A percentile compares a stretch with the other conserved stretches of the same genome.
Evolutionary conservation across 2,797 vertebrate species (phyloP).

Genomic region (Valencia hispanica): DNA sequence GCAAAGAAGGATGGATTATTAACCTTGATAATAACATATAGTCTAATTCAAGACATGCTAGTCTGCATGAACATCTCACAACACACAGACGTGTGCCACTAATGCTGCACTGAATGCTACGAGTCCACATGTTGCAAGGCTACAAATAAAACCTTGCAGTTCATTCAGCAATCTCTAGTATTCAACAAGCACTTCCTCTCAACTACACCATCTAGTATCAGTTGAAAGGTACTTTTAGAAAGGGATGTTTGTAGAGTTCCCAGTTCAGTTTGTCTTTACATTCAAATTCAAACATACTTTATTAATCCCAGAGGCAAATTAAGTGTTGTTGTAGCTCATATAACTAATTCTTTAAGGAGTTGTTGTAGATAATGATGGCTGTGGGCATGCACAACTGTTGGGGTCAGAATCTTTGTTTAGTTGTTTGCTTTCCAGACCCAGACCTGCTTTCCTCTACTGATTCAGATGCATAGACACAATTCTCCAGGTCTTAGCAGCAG

Average conservation of each 20-base stretch:
- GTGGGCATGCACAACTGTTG: too few relatives aligned
- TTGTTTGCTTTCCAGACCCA: constrained; percentile 8
- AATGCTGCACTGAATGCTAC: background rate
- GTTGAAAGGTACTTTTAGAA: too few relatives aligned
- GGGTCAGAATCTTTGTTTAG: constrained; percentile 28
- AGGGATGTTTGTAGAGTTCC: background rate
- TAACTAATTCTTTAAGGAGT: too few relatives aligned
- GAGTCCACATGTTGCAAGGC: background rate
- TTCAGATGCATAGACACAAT: constrained; percentile 49
- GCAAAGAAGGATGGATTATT: too few relatives aligned
- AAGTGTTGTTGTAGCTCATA: too few relatives aligned
- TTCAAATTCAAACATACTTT: too few relatives aligned
- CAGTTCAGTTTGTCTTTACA: background rate
- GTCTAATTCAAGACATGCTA: background rate
- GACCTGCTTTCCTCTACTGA: constrained; percentile 52
- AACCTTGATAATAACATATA: background rate
- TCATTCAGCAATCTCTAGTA: background rate
- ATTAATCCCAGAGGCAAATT: too few relatives aligned
- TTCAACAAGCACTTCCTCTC: background rate
- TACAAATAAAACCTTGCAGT: background rate
- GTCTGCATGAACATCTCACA: background rate
- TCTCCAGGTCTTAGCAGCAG: constrained; percentile 17
- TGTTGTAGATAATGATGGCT: too few relatives aligned
- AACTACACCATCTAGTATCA: background rate
- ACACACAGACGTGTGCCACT: background rate